Evolutionary conservation across 2,797 vertebrate species (phyloP), one percentile per base, ranked within the genome.

Genomic region (Emys orbicularis): DNA sequence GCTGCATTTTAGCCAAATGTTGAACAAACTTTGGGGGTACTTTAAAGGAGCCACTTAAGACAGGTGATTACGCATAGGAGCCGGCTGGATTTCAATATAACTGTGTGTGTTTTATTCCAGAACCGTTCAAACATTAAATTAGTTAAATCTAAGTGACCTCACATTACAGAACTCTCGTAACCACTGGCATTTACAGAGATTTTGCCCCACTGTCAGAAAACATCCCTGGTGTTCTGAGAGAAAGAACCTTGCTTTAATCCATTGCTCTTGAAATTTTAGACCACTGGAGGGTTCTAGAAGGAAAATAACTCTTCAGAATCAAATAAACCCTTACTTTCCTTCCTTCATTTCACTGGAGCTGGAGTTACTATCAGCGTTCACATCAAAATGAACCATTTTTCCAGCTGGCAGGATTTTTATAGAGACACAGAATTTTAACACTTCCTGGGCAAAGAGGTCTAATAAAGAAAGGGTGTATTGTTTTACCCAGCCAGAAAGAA

Each of bases 101-200:
- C 0, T 1, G 0, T 0, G 1, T 37, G 65, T n/a, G 3, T 56
- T 92, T 84, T 74, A 41, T 15, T 77, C 31, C 61, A 41, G 44
- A 76, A 31, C 34, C 47, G 41, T 72, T 87, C 31, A 65, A 72
- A 92, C 34, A 54, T 13, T 11, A 6, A 3, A 56, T 57, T 65
- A 88, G 25, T 7, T 82, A 57, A 27, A 47, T 13, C 16, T 77
- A 41, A 12, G 2, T 77, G 90, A 90, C 72, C 19, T 90, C 44
- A 49, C 2, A 0, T 19, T 52, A 80, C 25, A 80, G 53, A 79
- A 9, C 53, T 0, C 0, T 0, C 5, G 53, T 81, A n/a, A 90
- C 49, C 12, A 5, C 41, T 47, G 41, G 13, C 13, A 44, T 76
- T 76, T 16, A 29, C 12, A 47, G 41, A 47, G 12, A 47, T 76